Evolutionary conservation across 1,140 invertebrate genomes (phyloP).

Genomic region (Stegodyphus mimosarum): DNA sequence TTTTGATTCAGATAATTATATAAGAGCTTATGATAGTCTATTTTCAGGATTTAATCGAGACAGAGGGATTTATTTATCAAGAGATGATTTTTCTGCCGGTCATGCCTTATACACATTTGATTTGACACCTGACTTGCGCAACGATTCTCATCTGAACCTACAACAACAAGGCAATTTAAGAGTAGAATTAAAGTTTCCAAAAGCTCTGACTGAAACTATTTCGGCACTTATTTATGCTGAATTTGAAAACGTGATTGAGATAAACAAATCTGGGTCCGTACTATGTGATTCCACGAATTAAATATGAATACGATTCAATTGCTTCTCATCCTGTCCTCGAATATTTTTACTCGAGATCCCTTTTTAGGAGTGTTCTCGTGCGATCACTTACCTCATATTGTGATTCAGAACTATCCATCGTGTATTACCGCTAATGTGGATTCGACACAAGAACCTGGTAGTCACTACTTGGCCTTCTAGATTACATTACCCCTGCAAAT

Average conservation of each 20-base stretch:
- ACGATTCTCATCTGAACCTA: too few species aligned
- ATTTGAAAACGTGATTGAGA: slow-evolving; percentile 10
- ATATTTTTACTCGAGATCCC: not conserved
- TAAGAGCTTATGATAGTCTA: not conserved
- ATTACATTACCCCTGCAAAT: not conserved
- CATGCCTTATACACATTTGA: too few species aligned
- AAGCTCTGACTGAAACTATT: not conserved
- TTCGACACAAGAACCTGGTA: not conserved
- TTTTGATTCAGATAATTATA: slow-evolving; percentile 5
- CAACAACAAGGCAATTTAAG: too few species aligned
- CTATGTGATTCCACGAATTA: slow-evolving; percentile 5
- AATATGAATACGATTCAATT: not conserved
- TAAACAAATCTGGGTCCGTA: not conserved
- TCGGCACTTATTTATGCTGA: not conserved
- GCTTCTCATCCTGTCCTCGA: not conserved
- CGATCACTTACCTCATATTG: not conserved
- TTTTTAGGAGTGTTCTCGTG: not conserved
- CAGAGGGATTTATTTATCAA: too few species aligned
- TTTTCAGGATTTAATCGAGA: too few species aligned
- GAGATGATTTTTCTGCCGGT: too few species aligned
- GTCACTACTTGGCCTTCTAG: slow-evolving; percentile 7
- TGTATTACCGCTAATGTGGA: slow-evolving; percentile 1
- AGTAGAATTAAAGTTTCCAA: too few species aligned
- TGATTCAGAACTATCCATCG: not conserved
- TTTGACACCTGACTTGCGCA: too few species aligned